A percentile compares a stretch with the other conserved stretches of the same genome.
Evolutionary conservation across 2,797 vertebrate species (phyloP).

Genomic region (Streptopelia turtur): DNA sequence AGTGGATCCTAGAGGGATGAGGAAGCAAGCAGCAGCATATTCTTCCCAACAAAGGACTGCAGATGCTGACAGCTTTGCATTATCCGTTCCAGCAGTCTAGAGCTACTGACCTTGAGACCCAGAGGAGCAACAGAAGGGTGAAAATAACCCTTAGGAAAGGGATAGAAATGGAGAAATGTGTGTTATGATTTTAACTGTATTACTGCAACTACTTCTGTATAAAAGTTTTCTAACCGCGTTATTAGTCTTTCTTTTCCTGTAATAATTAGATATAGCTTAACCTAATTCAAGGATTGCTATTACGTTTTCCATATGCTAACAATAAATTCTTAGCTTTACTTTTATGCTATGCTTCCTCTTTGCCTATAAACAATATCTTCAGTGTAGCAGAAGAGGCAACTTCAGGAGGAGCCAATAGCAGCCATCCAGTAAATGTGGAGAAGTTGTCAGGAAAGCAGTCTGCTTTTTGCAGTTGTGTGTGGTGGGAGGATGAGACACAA

Average conservation of each 20-base stretch:
- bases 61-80: neutral
- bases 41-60: neutral
- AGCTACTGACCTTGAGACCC: neutral
- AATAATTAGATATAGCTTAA: neutral
- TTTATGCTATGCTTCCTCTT: neutral
- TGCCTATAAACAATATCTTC: neutral
- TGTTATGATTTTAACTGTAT: neutral
- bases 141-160: neutral
- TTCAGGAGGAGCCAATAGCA: neutral
- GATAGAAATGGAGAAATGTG: neutral
- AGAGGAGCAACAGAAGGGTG: neutral
- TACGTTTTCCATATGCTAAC: neutral
- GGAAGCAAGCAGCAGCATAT: neutral
- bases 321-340: neutral
- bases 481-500: neutral
- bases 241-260: neutral
- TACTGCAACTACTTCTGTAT: neutral
- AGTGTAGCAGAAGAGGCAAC: neutral
- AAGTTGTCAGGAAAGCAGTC: neutral
- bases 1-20: neutral
- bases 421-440: neutral
- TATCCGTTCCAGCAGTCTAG: neutral
- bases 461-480: neutral
- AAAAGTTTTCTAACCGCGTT: neutral
- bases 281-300: no score